Conservation (phyloP, 2,888 invertebrate genomes). For the Amblyjoppa fuscipennis region DNA sequence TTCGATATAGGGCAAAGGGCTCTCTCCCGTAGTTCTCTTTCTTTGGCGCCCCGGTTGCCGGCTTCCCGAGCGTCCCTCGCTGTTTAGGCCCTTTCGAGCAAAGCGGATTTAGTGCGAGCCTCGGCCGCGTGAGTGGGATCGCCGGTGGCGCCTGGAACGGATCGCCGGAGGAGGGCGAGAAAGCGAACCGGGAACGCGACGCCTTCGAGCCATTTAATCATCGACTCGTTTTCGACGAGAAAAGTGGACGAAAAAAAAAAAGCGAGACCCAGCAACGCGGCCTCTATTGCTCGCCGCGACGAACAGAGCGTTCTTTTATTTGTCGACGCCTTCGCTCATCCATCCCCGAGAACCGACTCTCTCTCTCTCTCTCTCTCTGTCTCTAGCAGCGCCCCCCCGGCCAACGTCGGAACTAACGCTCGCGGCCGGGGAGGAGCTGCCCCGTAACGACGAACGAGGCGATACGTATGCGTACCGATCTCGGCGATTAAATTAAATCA, state of each 20-base stretch:
- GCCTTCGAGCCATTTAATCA: constrained; percentile 62
- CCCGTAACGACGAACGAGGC: constrained; percentile 50
- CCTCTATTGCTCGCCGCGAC: constrained; percentile 19
- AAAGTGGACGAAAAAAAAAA: constrained; percentile 22
- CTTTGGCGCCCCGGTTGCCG: constrained; percentile 14
- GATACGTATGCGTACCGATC: constrained; percentile 43
- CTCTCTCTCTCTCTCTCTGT: neutral
- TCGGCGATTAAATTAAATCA: constrained; percentile 55
- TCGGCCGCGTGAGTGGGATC: constrained; percentile 52
- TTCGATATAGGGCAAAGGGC: constrained; percentile 3
- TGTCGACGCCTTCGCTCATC: constrained; percentile 14
- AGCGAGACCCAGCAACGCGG: neutral
- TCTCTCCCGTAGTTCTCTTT: constrained; percentile 12
- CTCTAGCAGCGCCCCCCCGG: neutral
- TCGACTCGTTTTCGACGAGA: constrained; percentile 53
- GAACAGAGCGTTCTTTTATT: constrained; percentile 11
- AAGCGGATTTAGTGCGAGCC: constrained; percentile 59
- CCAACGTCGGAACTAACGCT: neutral
- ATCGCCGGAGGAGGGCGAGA: constrained; percentile 16
- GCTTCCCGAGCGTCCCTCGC: constrained; percentile 34
- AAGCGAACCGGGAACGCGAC: constrained; percentile 28
- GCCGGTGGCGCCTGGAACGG: constrained; percentile 45
- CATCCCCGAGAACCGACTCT: constrained; percentile 9
- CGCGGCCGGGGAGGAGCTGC: too few relatives aligned
- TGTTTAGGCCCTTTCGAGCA: constrained; percentile 50